Conservation (phyloP, 2,113 vertebrate genomes). For the Sisor rabdophorus region DNA sequence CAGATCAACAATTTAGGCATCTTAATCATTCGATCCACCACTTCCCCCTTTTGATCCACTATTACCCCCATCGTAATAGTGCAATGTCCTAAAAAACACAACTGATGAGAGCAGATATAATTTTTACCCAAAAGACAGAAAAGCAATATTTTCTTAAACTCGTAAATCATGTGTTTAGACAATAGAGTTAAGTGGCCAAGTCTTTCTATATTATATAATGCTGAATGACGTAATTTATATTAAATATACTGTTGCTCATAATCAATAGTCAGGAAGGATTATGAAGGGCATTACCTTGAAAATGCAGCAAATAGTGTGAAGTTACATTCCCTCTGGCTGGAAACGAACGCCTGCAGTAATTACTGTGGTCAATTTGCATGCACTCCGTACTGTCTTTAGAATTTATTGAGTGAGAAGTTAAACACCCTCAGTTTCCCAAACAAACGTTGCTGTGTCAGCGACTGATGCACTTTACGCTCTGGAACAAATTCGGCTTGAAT, state of each 20-base stretch:
- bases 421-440: slow-evolving; percentile 30
- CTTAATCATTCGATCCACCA: no score
- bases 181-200: neutral
- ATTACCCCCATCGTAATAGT: no score
- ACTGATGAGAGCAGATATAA: no score
- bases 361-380: slow-evolving; percentile 32
- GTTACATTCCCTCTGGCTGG: slow-evolving; percentile 11
- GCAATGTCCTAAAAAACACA: no score
- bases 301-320: slow-evolving; percentile 6
- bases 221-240: neutral
- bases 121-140: no score
- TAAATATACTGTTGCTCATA: slow-evolving; percentile 6
- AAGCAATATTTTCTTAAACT: slow-evolving; percentile 17
- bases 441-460: slow-evolving; percentile 24
- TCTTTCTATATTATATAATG: slow-evolving; percentile 7
- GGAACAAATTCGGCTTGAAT: slow-evolving; percentile 17
- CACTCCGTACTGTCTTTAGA: slow-evolving; percentile 6
- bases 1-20: no score
- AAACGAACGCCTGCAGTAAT: slow-evolving; percentile 16
- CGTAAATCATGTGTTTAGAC: neutral
- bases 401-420: slow-evolving; percentile 12
- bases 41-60: no score
- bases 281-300: slow-evolving; percentile 16
- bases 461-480: slow-evolving; percentile 29
- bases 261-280: neutral